Conservation (phyloP, 2,888 invertebrate genomes). For the Vannuccia rotundouncinata region DNA sequence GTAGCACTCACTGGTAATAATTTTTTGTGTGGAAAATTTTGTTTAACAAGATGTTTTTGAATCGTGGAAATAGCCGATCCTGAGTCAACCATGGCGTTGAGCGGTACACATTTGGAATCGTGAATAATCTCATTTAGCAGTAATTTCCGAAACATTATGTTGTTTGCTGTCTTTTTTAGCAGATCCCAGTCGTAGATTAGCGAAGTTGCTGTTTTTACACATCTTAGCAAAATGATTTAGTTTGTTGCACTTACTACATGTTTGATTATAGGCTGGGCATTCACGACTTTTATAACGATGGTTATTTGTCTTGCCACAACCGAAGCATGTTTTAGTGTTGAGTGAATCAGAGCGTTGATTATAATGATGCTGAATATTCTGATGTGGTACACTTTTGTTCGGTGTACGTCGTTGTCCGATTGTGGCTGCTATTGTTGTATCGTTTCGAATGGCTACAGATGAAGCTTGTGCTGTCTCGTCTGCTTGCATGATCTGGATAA, state of each 20-base stretch:
- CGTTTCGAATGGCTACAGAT: background rate
- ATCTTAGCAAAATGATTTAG: background rate
- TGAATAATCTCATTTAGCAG: background rate
- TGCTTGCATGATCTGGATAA: background rate
- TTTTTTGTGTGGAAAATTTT: background rate
- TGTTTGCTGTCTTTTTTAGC: background rate
- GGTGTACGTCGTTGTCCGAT: background rate
- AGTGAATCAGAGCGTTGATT: background rate
- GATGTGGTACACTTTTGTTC: background rate
- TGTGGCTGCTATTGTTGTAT: background rate
- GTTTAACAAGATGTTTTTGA: background rate
- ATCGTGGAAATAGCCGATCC: background rate
- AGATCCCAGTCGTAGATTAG: background rate
- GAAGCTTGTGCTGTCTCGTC: slow-evolving; percentile 10
- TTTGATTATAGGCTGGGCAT: background rate
- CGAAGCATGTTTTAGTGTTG: background rate
- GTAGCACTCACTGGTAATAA: background rate
- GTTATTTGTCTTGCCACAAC: background rate
- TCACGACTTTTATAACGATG: background rate
- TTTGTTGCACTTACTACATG: background rate
- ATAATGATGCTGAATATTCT: background rate
- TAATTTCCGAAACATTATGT: background rate
- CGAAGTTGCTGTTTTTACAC: background rate
- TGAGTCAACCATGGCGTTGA: slow-evolving; percentile 19
- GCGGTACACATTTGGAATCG: background rate